Conservation (phyloP, 2,113 vertebrate genomes). For the Heloderma charlesbogerti region DNA sequence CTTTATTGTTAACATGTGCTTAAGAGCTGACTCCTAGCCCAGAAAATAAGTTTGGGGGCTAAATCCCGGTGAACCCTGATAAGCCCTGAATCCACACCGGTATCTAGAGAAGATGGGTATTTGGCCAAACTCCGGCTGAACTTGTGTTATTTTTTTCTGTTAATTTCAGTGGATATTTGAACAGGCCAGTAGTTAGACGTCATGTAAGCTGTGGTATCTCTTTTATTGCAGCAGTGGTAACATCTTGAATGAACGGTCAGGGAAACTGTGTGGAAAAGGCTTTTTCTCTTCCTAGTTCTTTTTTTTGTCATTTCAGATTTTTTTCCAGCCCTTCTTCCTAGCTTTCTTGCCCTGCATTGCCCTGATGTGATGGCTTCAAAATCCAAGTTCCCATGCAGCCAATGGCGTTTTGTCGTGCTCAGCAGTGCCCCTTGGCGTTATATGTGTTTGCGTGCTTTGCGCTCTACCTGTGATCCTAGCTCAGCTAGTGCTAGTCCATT, state of each 20-base stretch:
- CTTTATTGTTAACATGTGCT: not conserved
- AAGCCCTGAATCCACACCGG: not conserved
- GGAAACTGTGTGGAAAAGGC: not conserved
- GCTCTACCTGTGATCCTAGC: slow-evolving; percentile 9
- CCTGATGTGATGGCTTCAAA: not conserved
- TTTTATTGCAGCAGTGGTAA: not conserved
- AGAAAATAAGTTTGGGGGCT: not conserved
- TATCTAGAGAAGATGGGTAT: not conserved
- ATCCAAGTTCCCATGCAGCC: not conserved
- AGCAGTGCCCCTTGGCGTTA: not conserved
- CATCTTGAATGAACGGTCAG: not conserved
- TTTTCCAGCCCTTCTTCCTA: not conserved
- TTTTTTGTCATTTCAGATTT: not conserved
- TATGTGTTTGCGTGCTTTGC: not conserved
- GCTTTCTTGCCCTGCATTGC: not conserved
- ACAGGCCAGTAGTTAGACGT: not conserved
- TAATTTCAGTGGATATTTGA: not conserved
- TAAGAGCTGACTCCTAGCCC: not conserved
- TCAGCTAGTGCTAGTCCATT: slow-evolving; percentile 60
- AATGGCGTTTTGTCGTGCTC: not conserved
- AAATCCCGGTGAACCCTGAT: not conserved
- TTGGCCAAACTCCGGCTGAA: not conserved
- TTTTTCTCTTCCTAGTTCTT: not conserved
- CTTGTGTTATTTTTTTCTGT: not conserved
- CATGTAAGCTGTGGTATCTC: not conserved